These are phyloP conservation scores for Thalassarche chlororhynchos DNA, from an alignment of 2,113 vertebrate species.

Conservation along the genomic window DNA sequence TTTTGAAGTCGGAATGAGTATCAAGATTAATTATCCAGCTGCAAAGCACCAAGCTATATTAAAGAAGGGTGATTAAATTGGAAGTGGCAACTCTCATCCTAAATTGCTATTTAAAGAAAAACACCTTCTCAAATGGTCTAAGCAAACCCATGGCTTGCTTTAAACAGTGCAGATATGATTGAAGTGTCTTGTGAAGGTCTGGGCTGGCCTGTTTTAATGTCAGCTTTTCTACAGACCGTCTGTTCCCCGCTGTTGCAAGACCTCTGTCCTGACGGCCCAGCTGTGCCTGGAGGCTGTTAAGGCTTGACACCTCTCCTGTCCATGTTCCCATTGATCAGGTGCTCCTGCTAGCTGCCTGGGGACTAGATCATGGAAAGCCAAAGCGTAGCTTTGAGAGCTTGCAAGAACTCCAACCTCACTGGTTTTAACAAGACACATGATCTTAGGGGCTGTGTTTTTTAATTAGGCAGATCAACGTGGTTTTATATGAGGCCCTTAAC, in stretches of 20 bases:
- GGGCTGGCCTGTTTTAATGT: neutral
- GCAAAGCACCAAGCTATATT: neutral
- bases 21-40: constrained; percentile 58
- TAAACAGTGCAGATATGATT: neutral
- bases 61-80: constrained; percentile 28
- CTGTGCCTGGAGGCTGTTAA: neutral
- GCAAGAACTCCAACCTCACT: neutral
- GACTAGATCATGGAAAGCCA: neutral
- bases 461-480: neutral
- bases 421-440: neutral
- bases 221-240: neutral
- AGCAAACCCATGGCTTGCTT: neutral
- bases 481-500: neutral
- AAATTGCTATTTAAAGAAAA: constrained; percentile 30
- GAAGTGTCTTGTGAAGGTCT: neutral
- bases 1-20: constrained; percentile 23
- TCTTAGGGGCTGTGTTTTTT: neutral
- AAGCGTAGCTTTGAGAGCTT: neutral
- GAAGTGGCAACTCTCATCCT: neutral
- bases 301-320: neutral
- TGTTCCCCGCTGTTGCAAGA: neutral
- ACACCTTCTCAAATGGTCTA: neutral
- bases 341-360: neutral
- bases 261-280: neutral
- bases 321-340: neutral